Evolutionary conservation across 2,113 vertebrate genomes (phyloP), one percentile per base, ranked within the genome.

Genomic region (Dicrurus megarhynchus): DNA sequence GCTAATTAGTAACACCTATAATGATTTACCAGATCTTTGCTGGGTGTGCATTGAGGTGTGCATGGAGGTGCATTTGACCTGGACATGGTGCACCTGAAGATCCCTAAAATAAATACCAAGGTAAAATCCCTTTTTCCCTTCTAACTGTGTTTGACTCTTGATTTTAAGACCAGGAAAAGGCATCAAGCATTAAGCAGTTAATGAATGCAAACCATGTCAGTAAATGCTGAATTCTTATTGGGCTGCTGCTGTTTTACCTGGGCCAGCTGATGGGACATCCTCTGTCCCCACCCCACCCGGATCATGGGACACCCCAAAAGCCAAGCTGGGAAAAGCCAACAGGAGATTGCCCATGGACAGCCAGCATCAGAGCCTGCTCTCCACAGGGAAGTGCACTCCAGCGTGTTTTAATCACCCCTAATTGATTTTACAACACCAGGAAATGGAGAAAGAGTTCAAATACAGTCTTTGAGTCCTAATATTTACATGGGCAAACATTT

Each of bases 401-500:
- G 27, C 18, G 3, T 3, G 42, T 19, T 52, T 65, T 87, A 84
- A 90, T 65, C 49, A 30, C 10, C 49, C 35, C 53, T 90, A 91
- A 95, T 76, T 92, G 90, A 89, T 95, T 96, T 61, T 35, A 78
- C 37, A 74, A 16, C 28, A 53, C 64, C n/a, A 64, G 37, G 18
- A 89, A 92, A 87, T n/a, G 4, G 55, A 41, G 60, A 65, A 65
- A 46, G 52, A 81, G 37, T 42, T 87, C 83, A 68, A 92, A 94
- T 33, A n/a, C 44, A 37, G 11, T 64, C 79, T 81, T 86, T n/a
- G 59, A 92, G 65, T 49, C 79, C 80, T 50, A 84, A 87, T 90
- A 93, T 90, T 96, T 90, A 88, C 93, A 90, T 1, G 50, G 56
- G 76, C 64, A 92, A 93, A 84, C 85, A 75, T 90, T 88, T 94